Evolutionary conservation across 2,797 vertebrate species (phyloP), one percentile per base, ranked within the genome.

Genomic region (Melanotaenia trifasciata): DNA sequence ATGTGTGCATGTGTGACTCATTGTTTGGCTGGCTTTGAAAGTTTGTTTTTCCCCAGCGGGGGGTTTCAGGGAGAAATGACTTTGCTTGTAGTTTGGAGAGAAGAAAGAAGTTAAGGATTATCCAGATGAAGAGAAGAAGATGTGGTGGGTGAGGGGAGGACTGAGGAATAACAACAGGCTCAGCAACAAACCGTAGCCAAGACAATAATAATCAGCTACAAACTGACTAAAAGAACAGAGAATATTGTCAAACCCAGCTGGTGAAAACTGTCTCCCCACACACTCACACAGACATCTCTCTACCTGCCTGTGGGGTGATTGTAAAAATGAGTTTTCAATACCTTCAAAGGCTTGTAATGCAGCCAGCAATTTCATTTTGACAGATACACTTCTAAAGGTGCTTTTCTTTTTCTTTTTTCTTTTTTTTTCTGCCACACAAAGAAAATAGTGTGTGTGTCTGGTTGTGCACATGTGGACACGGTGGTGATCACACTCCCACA

Each of bases 401-500:
- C 64, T 63, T 43, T 14, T 53, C 57, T 50, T 67, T 67, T 67
- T 59, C 33, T 45, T 58, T 43, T 43, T 58, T 36, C 76, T 74
- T 77, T 64, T 56, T 65, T n/a, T 69, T 14, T 5, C 67, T 16
- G 38, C 62, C 50, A 54, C 79, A 84, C 74, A 89, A 89, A 84
- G 51, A 69, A 79, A 88, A 80, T 56, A 58, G n/a, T 57, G 62
- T 38, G 35, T 70, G 26, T 51, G 58, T 66, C 65, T 65, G 79
- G 58, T 77, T 75, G 68, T 47, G 74, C 43, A 78, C 33, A 30
- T 78, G 75, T 72, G 83, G 82, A 89, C 84, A 73, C 81, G 70
- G 90, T 86, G 72, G 89, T 84, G 91, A 92, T 90, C 91, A 89
- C 89, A 83, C 90, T 88, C 91, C 92, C 88, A 90, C 88, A 66